Percentiles rank a stretch among this genome's conserved stretches.
Evolutionary conservation across 2,888 invertebrate species (phyloP).

Genomic region (Polyommatus iphigenia): DNA sequence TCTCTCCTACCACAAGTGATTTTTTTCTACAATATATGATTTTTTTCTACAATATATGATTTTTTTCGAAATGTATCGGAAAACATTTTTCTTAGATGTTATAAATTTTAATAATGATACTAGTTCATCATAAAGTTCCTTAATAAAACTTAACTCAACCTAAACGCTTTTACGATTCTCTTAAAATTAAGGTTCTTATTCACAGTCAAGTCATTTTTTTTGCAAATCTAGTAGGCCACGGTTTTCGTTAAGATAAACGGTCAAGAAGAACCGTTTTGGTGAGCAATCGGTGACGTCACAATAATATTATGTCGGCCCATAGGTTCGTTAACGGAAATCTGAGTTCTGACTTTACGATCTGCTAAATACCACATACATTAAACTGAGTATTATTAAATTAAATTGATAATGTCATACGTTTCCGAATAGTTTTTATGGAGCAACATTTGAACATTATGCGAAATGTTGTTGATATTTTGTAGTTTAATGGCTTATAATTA

Average conservation of each 20-base stretch:
- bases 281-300: not conserved
- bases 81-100: no score
- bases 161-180: no score
- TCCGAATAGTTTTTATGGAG: not conserved
- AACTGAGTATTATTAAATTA: not conserved
- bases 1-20: no score
- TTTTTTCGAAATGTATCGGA: no score
- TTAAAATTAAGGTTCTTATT: no score
- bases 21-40: no score
- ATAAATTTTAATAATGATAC: no score
- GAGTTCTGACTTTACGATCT: not conserved
- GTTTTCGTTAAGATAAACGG: not conserved
- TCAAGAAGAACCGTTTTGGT: conserved; percentile 6
- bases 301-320: not conserved
- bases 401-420: not conserved
- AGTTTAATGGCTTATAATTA: not conserved
- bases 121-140: no score
- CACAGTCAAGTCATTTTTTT: not conserved
- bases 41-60: no score
- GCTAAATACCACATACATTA: conserved; percentile 6
- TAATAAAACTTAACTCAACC: no score
- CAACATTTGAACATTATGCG: not conserved
- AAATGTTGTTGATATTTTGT: conserved; percentile 9
- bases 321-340: not conserved
- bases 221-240: not conserved